Evolutionary conservation across 2,797 vertebrate species (phyloP), one percentile per base, ranked within the genome.

Genomic region (Microctenopoma stevenorrisi): DNA sequence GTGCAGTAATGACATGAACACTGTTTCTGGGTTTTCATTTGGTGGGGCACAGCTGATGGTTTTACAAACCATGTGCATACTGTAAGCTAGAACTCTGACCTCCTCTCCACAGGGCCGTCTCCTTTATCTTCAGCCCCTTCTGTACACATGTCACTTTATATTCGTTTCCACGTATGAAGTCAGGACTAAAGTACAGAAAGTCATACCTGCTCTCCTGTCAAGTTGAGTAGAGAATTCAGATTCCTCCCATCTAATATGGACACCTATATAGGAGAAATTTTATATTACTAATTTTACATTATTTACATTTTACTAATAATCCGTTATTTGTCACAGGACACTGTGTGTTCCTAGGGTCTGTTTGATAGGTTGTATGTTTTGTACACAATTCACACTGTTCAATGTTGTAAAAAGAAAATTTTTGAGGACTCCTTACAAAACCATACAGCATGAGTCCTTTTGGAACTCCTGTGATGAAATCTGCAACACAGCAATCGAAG

Each of bases 371-470:
- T 42, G 33, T 42, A 42, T 14, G 40, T 15, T 42, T 38, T 12
- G 11, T 38, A 38, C 9, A 38, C 8, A 30, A 22, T 73, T 62
- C 48, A 5, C 30, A 16, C 42, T 66, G 26, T 49, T 48, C 56
- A 78, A 58, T 26, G 1, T 10, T 48, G 25, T 40, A 3, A 61
- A 70, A 68, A 44, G 4, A 49, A 79, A 84, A 70, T 47, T 42
- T 47, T 42, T 69, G 22, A n/a, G 35, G 53, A 58, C 12, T 88
- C 83, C 96, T 96, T 95, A 97, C 96, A 66, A 96, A 94, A 90
- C 96, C 96, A 59, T 95, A 95, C 70, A 96, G 94, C 89, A 96
- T 90, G 83, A 95, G 93, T 86, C 96, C 96, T 88, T 96, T 96
- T 37, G 96, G 96, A 66, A 96, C 95, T 1, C 96, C 96, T 16